Conservation (phyloP, 1,140 invertebrate species). For the Pogonus chalceus region DNA sequence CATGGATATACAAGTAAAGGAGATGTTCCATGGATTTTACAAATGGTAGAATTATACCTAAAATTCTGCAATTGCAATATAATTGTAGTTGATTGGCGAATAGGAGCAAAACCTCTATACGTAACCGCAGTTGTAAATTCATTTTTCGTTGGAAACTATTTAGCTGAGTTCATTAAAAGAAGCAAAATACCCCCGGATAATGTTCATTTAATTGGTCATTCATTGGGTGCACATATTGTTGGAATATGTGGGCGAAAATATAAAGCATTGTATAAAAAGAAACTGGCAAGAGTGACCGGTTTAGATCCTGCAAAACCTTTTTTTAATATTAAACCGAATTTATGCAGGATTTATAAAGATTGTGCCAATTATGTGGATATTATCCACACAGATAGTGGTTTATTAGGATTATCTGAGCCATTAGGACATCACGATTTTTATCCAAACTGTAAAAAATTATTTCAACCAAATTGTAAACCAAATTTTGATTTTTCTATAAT, state of each 20-base stretch:
- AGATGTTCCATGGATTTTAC: too few species aligned
- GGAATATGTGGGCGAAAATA: conserved; percentile 43
- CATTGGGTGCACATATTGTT: conserved; percentile 69
- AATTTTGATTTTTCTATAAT: too few species aligned
- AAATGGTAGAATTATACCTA: too few species aligned
- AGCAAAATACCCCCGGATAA: conserved; percentile 28
- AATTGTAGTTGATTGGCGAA: too few species aligned
- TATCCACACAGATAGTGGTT: conserved; percentile 56
- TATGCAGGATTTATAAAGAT: conserved; percentile 44
- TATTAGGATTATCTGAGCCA: conserved; percentile 39
- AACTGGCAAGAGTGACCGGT: conserved; percentile 51
- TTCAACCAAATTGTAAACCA: conserved; percentile 50
- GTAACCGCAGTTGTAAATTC: too few species aligned
- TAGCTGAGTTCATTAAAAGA: conserved; percentile 29
- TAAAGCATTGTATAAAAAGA: conserved; percentile 37
- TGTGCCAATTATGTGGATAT: conserved; percentile 64
- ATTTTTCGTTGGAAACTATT: conserved; percentile 30
- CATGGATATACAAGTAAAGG: too few species aligned
- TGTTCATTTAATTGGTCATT: conserved; percentile 74
- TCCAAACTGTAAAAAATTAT: conserved; percentile 55
- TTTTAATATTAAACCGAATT: conserved; percentile 43
- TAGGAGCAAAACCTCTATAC: too few species aligned
- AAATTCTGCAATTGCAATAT: too few species aligned
- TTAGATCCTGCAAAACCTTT: conserved; percentile 62
- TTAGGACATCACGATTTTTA: conserved; percentile 69